Conservation (phyloP, 2,113 vertebrate genomes). For the Upupa epops region DNA sequence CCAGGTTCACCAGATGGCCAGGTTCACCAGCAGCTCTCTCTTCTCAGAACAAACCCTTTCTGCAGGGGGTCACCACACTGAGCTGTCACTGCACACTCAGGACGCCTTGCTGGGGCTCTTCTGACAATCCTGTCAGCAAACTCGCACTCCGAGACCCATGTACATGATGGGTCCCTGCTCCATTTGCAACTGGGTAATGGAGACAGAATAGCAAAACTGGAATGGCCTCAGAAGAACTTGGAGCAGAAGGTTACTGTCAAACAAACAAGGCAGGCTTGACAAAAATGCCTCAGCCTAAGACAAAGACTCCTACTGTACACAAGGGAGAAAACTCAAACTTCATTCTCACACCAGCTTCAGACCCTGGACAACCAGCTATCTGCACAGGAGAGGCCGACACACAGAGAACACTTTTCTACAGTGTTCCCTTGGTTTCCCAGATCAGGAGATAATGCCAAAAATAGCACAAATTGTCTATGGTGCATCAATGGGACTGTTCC, state of each 20-base stretch:
- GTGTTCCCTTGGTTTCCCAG: neutral
- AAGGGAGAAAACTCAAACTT: conserved; percentile 36
- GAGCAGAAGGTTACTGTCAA: conserved; percentile 28
- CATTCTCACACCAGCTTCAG: neutral
- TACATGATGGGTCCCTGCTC: neutral
- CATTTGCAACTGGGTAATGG: neutral
- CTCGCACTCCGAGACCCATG: neutral
- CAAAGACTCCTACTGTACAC: conserved; percentile 40
- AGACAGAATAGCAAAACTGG: neutral
- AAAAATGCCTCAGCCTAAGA: neutral
- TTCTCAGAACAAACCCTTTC: neutral
- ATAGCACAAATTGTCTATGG: neutral
- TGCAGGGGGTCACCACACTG: too few species aligned
- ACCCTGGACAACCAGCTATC: neutral
- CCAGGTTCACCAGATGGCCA: accelerated
- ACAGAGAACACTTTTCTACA: neutral
- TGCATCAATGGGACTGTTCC: neutral
- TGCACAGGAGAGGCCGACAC: neutral
- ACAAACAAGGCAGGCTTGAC: conserved; percentile 1
- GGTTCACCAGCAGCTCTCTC: too few species aligned
- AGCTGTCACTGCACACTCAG: accelerated
- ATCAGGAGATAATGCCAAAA: neutral
- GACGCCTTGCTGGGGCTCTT: neutral
- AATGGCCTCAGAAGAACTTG: neutral
- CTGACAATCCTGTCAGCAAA: neutral